Evolutionary conservation across 2,797 vertebrate species (phyloP).

Genomic region (Lepus oiostolus): DNA sequence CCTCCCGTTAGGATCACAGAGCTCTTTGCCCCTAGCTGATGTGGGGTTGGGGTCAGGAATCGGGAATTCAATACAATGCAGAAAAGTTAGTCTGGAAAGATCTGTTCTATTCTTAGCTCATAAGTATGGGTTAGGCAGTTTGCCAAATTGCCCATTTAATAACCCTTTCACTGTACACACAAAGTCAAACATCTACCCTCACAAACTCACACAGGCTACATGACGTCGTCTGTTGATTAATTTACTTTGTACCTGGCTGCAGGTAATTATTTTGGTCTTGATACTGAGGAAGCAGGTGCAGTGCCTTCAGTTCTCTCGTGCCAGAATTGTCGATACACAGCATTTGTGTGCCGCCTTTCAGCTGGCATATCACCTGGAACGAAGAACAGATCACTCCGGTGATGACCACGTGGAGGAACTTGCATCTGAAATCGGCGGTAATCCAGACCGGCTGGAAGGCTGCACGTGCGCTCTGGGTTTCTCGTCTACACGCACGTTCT

Average conservation of each 20-base stretch:
- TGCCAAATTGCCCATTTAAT: not conserved
- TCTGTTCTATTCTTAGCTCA: not conserved
- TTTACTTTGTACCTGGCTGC: slow-evolving; percentile 80
- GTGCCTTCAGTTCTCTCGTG: slow-evolving; percentile 75
- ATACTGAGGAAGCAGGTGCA: slow-evolving; percentile 79
- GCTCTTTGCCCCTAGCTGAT: not conserved
- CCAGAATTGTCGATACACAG: slow-evolving; percentile 77
- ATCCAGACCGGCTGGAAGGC: not conserved
- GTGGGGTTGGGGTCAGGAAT: too few species aligned
- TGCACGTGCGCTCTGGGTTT: not conserved
- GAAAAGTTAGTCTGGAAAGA: not conserved
- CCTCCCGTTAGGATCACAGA: not conserved
- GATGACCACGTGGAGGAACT: too few species aligned
- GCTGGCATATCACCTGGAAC: slow-evolving; percentile 78
- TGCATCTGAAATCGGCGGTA: not conserved
- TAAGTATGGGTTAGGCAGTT: not conserved
- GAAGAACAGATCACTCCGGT: not conserved
- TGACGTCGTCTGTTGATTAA: not conserved
- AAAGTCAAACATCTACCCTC: not conserved
- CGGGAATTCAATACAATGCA: not conserved
- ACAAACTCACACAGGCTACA: not conserved
- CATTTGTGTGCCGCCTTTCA: slow-evolving; percentile 82
- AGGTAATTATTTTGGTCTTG: slow-evolving; percentile 69
- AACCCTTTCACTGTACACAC: not conserved
- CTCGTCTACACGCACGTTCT: not conserved